A percentile compares a stretch with the other conserved stretches of the same genome.
These are phyloP conservation scores for Aramus guarauna DNA, from an alignment of 2,113 vertebrate genomes.

Conservation along the genomic window DNA sequence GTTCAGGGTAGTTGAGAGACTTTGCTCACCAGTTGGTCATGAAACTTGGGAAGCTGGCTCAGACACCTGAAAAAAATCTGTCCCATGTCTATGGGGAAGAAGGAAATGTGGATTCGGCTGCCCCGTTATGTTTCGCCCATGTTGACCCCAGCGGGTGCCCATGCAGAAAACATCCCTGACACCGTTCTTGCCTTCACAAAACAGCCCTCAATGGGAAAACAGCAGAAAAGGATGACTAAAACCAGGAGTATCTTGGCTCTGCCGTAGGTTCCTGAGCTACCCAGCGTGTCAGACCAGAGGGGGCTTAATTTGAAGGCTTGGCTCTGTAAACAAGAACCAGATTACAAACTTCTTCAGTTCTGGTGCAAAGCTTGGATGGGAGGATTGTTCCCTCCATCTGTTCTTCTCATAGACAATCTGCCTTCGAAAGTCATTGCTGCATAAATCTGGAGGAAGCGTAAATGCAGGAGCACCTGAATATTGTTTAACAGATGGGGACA, in stretches of 20 bases:
- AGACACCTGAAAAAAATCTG: neutral
- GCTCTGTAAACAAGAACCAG: slow-evolving; percentile 35
- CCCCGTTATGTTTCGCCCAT: neutral
- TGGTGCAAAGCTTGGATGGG: slow-evolving; percentile 30
- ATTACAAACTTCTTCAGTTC: slow-evolving; percentile 45
- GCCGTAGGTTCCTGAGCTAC: neutral
- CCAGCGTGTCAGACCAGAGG: neutral
- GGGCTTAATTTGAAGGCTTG: neutral
- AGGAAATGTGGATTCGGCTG: neutral
- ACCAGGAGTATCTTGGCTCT: neutral
- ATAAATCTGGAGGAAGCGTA: slow-evolving; percentile 54
- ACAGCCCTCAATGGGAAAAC: neutral
- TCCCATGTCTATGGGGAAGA: neutral
- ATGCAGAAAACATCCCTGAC: neutral
- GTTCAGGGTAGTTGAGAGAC: neutral
- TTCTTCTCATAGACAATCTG: slow-evolving; percentile 34
- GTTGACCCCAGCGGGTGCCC: neutral
- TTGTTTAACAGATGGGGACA: slow-evolving; percentile 42
- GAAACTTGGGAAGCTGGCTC: neutral
- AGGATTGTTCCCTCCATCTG: slow-evolving; percentile 48
- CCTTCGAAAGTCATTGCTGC: neutral
- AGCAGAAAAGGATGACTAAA: neutral
- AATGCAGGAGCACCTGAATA: slow-evolving; percentile 47
- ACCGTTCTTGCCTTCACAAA: neutral
- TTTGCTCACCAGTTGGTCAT: neutral